Conservation (phyloP, 2,888 invertebrate genomes). For the Atethmia centrago region DNA sequence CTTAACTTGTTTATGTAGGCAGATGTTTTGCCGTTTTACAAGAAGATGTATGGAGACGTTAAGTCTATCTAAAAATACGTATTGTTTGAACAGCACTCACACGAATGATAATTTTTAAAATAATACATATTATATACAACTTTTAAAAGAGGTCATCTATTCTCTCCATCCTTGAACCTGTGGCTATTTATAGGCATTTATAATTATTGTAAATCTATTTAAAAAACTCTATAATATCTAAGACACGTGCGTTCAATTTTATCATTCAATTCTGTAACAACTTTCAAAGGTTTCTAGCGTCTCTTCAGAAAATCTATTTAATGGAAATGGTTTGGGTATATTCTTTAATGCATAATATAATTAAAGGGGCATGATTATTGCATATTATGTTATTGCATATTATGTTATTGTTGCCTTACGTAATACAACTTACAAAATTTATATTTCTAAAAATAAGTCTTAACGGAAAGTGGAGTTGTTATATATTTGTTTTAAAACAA, state of each 20-base stretch:
- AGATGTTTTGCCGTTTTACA: background rate
- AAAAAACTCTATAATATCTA: conserved; percentile 63
- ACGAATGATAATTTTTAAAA: background rate
- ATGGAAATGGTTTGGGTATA: conserved; percentile 19
- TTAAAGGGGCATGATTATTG: conserved; percentile 19
- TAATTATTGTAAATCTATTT: conserved; percentile 59
- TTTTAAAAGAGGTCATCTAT: conserved; percentile 13
- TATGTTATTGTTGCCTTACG: conserved; percentile 13
- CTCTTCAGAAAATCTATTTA: conserved; percentile 52
- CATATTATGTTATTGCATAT: conserved; percentile 9
- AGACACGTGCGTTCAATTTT: conserved; percentile 65
- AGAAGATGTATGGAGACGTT: background rate
- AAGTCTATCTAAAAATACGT: background rate
- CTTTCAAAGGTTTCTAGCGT: conserved; percentile 63
- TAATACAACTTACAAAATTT: conserved; percentile 36
- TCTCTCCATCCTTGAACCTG: conserved; percentile 18
- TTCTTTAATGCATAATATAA: conserved; percentile 17
- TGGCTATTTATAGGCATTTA: conserved; percentile 37
- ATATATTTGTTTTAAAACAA: background rate
- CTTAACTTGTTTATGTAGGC: background rate
- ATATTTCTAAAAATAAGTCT: conserved; percentile 25
- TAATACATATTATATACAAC: background rate
- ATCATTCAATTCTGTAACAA: conserved; percentile 48
- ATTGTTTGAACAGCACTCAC: background rate
- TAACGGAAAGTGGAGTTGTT: background rate